Base-by-base conservation (phyloP, 2,888 invertebrate genomes). In the Gordius sp. region DNA sequence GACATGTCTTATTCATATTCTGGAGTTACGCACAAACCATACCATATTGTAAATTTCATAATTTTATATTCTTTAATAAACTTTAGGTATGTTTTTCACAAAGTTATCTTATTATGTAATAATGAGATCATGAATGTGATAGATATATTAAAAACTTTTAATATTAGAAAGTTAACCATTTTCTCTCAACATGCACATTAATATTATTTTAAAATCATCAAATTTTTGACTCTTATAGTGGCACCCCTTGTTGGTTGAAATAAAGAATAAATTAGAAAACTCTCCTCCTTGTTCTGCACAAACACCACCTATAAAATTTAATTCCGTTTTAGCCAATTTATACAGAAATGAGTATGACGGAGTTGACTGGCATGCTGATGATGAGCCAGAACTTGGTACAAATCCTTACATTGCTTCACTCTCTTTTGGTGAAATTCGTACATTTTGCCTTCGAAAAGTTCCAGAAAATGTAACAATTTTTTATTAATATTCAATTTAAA, bases 281-380 rank as follows among this genome's bases (percentile, higher is more conserved):
- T 63, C 64, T n/a, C 68, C 69, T 1, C 68, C 67, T n/a, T 62
- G 66, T 33, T 63, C 64, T 28, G n/a, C 39, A 33, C 39, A 33
- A 13, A 8, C 8, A 33, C n/a, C n/a, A 33, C 39, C 39, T 33
- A 33, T 33, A 33, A 20, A 20, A 4, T 71, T 71, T 61, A 73
- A 73, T 63, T 71, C 72, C 16, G 66, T 73, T 57, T 65, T 72
- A 54, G 64, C 70, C 52, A 72, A 71, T 61, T 63, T 71, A 28
- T 73, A 72, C 61, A 64, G 72, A 26, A 67, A 70, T 62, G 71
- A 69, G 1, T 67, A 71, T 59, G 71, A 72, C 60, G 66, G 65
- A 60, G 67, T 71, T 20, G 66, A 66, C 33, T 73, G 72, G 72
- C 72, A 72, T 61, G 64, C 67, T 56, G 72, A 73, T 60, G 68